Evolutionary conservation across 1,140 invertebrate species (phyloP).

Genomic region (Tribolium castaneum): DNA sequence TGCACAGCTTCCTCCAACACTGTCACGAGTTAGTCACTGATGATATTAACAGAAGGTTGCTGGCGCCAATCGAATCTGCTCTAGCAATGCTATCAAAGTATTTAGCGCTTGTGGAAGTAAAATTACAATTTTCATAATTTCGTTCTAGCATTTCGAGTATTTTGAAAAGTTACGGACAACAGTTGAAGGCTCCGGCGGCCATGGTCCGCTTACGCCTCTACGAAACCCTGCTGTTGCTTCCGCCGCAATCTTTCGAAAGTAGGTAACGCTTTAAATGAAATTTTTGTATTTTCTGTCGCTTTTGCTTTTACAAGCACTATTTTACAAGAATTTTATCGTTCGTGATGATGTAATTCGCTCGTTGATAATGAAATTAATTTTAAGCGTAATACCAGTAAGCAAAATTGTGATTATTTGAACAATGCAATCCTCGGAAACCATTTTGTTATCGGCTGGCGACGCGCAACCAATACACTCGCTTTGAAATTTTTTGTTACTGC

Average conservation of each 20-base stretch:
- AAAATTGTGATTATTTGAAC: too few species aligned
- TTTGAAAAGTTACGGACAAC: slow-evolving; percentile 92
- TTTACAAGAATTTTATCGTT: too few species aligned
- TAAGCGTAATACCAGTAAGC: too few species aligned
- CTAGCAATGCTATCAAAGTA: slow-evolving; percentile 95
- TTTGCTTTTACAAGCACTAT: too few species aligned
- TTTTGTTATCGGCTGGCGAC: too few species aligned
- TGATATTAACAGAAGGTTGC: slow-evolving; percentile 88
- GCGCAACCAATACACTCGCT: too few species aligned
- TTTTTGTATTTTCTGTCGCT: too few species aligned
- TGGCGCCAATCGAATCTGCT: slow-evolving; percentile 91
- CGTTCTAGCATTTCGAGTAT: slow-evolving; percentile 80
- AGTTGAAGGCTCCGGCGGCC: slow-evolving; percentile 92
- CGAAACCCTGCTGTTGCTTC: slow-evolving; percentile 87
- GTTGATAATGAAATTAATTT: too few species aligned
- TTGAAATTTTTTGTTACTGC: too few species aligned
- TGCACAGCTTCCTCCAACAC: slow-evolving; percentile 92
- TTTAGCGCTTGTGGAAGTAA: slow-evolving; percentile 55
- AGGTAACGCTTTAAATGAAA: slow-evolving; percentile 51
- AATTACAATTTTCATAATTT: slow-evolving; percentile 26
- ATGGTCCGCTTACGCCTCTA: slow-evolving; percentile 92
- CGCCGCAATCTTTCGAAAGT: slow-evolving; percentile 87
- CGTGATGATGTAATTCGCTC: too few species aligned
- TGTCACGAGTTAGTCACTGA: slow-evolving; percentile 92
- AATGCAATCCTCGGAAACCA: too few species aligned